Evolutionary conservation across 1,140 invertebrate species (phyloP), one percentile per base, ranked within the genome.

Genomic region (Drosophila nigrodunni): DNA sequence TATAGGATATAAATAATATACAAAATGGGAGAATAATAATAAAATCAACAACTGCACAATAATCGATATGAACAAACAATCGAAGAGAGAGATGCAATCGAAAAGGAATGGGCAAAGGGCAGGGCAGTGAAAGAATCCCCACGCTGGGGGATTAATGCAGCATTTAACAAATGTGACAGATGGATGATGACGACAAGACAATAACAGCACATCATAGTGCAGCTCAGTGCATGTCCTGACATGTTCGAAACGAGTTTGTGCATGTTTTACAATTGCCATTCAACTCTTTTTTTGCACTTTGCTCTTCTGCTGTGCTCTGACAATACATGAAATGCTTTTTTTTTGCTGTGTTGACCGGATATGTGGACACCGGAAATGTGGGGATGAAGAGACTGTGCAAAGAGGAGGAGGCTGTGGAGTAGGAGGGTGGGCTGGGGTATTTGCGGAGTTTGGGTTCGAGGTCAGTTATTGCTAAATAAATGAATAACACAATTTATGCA

Each of bases 401-500:
- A 11, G 35, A 37, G 25, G 1, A 15, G 15, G 0, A 15, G 15
- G 15, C 13, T 10, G n/a, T 8, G 2, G 25, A 9, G n/a, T 37
- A 3, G 18, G 5, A 3, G 18, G 5, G 2, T 1, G 34, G 8
- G 18, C 0, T 1, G n/a, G 2, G 34, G 8, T 15, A 9, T 11
- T 1, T 25, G 46, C 2, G 4, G 9, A 2, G 25, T 30, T 30
- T 30, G 30, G 1, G 55, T 21, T 11, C 2, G 43, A 34, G 57
- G 39, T 49, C 64, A 54, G 54, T 61, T 35, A 68, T 49, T 66
- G 66, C 61, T 78, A 83, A 88, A 88, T 88, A 89, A 88, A 88
- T 89, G 83, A 88, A 88, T 89, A 85, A 88, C 85, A 88, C 85
- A 80, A 88, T 88, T 88, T 88, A 88, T 88, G 85, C 83, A 88